Percentiles rank a stretch among this genome's conserved stretches.
These are phyloP conservation scores for Pontoporia blainvillei DNA, from an alignment of 2,113 vertebrate species.

Conservation along the genomic window DNA sequence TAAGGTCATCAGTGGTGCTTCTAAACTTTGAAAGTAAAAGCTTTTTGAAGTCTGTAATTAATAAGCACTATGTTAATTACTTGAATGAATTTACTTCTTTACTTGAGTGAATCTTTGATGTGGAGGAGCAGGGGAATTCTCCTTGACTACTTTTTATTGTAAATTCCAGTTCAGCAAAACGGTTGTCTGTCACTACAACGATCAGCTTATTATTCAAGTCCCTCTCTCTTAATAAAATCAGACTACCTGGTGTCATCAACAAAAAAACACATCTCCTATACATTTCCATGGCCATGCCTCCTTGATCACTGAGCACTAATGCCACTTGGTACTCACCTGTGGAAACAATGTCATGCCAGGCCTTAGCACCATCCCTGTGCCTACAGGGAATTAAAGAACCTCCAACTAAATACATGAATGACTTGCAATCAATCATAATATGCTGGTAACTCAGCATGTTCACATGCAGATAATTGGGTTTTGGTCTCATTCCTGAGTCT, in stretches of 20 bases:
- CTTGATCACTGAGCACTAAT: not conserved
- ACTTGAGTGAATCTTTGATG: conserved; percentile 18
- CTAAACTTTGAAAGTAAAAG: conserved; percentile 42
- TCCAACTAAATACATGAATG: not conserved
- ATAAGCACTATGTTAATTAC: conserved; percentile 4
- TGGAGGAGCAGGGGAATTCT: not conserved
- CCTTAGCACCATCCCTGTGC: fast-evolving
- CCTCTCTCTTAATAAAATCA: not conserved
- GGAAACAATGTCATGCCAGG: not conserved
- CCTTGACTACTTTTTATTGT: not conserved
- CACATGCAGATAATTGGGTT: not conserved
- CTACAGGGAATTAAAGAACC: not conserved
- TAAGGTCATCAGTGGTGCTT: conserved; percentile 19
- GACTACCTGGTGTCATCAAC: not conserved
- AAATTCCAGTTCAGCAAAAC: conserved; percentile 26
- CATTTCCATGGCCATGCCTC: not conserved
- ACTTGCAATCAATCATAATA: fast-evolving
- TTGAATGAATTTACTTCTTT: not conserved
- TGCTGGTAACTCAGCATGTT: not conserved
- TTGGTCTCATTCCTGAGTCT: not conserved
- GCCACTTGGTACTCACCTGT: too few relatives aligned
- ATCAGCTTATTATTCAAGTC: not conserved
- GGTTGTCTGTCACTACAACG: not conserved
- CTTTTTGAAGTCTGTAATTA: conserved; percentile 50
- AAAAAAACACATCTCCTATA: not conserved